Conservation (phyloP, 2,113 vertebrate genomes). For the Bujurquina vittata region DNA sequence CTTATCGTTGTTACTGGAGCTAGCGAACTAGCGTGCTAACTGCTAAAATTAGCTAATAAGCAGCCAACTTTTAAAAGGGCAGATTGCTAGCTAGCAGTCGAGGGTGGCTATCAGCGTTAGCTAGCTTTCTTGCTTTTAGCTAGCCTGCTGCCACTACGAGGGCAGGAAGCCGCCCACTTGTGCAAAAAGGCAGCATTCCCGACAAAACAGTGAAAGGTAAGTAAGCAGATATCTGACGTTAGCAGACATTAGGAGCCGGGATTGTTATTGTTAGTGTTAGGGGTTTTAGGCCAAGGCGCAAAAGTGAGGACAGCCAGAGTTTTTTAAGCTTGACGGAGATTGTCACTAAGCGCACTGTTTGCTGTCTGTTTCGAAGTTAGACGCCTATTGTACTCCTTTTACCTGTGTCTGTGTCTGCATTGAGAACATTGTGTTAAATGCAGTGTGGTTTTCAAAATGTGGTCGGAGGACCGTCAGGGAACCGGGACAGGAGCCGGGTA, state of each 20-base stretch:
- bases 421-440: conserved; percentile 34
- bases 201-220: conserved; percentile 50
- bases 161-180: conserved; percentile 61
- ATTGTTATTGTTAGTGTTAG: not conserved
- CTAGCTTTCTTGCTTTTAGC: conserved; percentile 3
- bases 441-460: conserved; percentile 7
- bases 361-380: conserved; percentile 1
- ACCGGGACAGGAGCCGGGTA: not conserved
- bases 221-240: not conserved
- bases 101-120: conserved; percentile 47
- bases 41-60: conserved; percentile 45
- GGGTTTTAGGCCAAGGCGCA: not conserved
- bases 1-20: not conserved
- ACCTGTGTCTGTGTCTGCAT: not conserved
- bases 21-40: conserved; percentile 27
- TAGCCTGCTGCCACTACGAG: conserved; percentile 24
- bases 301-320: not conserved
- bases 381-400: not conserved
- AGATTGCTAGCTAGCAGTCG: conserved; percentile 27
- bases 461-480: not conserved
- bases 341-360: conserved; percentile 20
- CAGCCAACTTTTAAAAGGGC: conserved; percentile 40
- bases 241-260: not conserved
- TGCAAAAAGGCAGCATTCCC: conserved; percentile 19
- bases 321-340: conserved; percentile 18